These are phyloP conservation scores for Rhyacichthys aspro DNA, from an alignment of 2,797 vertebrate species.

Conservation along the genomic window DNA sequence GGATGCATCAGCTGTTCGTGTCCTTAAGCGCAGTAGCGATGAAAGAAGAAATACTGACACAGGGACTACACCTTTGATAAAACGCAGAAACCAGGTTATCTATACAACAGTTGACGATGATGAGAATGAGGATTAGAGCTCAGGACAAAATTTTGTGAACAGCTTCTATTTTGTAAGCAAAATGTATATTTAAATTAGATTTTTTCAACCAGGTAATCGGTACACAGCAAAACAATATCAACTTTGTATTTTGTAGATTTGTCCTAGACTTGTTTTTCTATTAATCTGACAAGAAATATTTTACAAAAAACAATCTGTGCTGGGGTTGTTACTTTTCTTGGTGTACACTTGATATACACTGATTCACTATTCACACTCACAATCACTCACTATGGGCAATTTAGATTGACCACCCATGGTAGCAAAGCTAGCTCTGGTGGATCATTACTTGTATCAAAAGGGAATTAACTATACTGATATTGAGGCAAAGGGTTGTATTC, in stretches of 20 bases:
- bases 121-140: constrained; percentile 62
- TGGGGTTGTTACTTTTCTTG: constrained; percentile 9
- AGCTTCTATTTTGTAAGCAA: constrained; percentile 11
- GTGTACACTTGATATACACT: too few species aligned
- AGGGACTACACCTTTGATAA: constrained; percentile 84
- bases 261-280: too few species aligned
- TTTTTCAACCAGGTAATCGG: not conserved
- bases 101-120: constrained; percentile 85
- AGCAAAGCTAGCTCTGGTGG: too few species aligned
- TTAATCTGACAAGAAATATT: constrained; percentile 6
- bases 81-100: constrained; percentile 94
- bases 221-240: not conserved
- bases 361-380: too few species aligned
- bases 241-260: too few species aligned
- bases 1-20: constrained; percentile 45
- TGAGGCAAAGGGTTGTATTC: too few species aligned
- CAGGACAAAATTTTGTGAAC: not conserved
- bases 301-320: constrained; percentile 29
- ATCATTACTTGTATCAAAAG: too few species aligned
- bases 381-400: too few species aligned
- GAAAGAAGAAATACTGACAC: constrained; percentile 49
- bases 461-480: too few species aligned
- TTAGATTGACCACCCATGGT: too few species aligned
- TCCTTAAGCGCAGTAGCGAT: constrained; percentile 85
- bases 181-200: constrained; percentile 5